Evolutionary conservation across 2,113 vertebrate genomes (phyloP).

Genomic region (Microtus richardsoni): DNA sequence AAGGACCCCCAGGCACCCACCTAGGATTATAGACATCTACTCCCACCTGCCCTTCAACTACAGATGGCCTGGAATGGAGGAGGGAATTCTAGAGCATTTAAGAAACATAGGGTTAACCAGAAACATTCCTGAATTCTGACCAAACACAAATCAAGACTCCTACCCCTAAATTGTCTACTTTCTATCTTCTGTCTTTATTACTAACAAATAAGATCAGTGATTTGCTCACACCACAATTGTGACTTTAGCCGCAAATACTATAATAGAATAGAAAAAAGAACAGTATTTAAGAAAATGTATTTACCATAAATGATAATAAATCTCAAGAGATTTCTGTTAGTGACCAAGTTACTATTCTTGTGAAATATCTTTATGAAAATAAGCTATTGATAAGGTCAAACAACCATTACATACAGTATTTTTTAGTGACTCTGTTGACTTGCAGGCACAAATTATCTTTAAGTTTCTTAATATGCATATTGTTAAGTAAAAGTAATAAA

Average conservation of each 20-base stretch:
- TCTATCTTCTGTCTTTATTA: not conserved
- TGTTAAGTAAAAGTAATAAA: not conserved
- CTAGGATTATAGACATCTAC: not conserved
- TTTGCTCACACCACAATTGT: not conserved
- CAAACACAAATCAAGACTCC: not conserved
- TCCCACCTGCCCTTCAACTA: not conserved
- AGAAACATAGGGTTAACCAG: not conserved
- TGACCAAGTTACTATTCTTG: not conserved
- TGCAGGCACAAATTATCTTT: not conserved
- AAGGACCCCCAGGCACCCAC: not conserved
- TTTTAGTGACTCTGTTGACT: too few relatives aligned
- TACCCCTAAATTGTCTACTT: not conserved
- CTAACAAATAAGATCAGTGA: not conserved
- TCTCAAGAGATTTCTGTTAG: not conserved
- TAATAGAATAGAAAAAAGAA: not conserved
- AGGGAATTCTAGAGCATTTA: not conserved
- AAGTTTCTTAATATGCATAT: not conserved
- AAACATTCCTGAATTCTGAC: not conserved
- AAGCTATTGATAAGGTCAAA: slow-evolving; percentile 25
- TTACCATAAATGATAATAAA: not conserved
- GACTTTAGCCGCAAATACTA: slow-evolving; percentile 11
- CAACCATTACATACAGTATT: not conserved
- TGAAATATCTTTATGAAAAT: not conserved
- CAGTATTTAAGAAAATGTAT: not conserved
- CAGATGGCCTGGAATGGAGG: not conserved